Evolutionary conservation across 2,797 vertebrate genomes (phyloP).

Genomic region (Acanthurus tractus): DNA sequence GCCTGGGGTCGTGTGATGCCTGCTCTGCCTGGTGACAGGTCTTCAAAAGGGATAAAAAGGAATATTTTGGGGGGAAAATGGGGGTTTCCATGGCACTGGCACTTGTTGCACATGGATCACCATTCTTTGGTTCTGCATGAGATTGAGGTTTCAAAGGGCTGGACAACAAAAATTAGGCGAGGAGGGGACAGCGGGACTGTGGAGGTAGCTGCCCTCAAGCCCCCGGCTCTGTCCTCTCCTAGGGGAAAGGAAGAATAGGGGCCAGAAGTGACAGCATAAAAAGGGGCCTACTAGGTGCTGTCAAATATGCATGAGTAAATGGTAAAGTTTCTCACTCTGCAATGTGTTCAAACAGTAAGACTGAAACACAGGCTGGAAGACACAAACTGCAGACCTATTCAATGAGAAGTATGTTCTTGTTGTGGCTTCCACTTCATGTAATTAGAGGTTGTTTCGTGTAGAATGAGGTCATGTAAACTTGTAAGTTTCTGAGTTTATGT

Average conservation of each 20-base stretch:
- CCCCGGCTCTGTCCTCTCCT: constrained; percentile 81
- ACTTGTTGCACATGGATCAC: constrained; percentile 91
- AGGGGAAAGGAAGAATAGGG: constrained; percentile 84
- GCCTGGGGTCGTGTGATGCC: constrained; percentile 95
- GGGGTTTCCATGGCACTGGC: constrained; percentile 95
- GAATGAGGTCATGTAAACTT: constrained; percentile 79
- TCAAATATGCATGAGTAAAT: constrained; percentile 87
- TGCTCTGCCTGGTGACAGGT: constrained; percentile 95
- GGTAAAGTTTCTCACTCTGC: constrained; percentile 84
- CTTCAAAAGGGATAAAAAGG: constrained; percentile 93
- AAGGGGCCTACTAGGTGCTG: constrained; percentile 85
- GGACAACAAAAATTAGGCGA: constrained; percentile 87
- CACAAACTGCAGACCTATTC: constrained; percentile 64
- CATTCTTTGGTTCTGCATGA: constrained; percentile 89
- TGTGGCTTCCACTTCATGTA: constrained; percentile 82
- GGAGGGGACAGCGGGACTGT: constrained; percentile 82
- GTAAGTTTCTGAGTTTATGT: constrained; percentile 80
- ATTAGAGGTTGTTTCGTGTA: constrained; percentile 84
- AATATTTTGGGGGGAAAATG: constrained; percentile 93
- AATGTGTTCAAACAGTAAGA: constrained; percentile 61
- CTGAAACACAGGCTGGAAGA: constrained; percentile 57
- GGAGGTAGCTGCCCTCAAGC: constrained; percentile 89
- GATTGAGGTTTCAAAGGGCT: constrained; percentile 88
- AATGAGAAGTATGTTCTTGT: constrained; percentile 77
- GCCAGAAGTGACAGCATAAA: constrained; percentile 84